Evolutionary conservation across 2,113 vertebrate genomes (phyloP).

Genomic region (Thamnophis sirtalis): DNA sequence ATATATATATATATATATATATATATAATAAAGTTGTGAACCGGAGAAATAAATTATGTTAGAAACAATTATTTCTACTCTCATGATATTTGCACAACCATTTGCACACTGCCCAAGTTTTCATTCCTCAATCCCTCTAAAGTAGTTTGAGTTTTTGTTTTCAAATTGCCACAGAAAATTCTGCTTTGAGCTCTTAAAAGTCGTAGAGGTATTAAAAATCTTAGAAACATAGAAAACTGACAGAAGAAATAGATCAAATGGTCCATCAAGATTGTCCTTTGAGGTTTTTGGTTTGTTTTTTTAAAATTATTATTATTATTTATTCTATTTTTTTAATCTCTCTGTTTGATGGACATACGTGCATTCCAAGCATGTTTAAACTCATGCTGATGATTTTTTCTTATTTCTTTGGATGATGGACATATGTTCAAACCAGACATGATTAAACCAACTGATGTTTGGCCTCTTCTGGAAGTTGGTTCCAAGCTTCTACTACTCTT

Average conservation of each 20-base stretch:
- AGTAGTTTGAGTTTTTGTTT: background rate
- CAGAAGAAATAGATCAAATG: background rate
- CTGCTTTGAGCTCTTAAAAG: background rate
- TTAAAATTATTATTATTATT: background rate
- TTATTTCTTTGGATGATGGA: too few species aligned
- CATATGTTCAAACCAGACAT: background rate
- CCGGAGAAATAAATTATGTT: background rate
- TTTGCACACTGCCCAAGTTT: background rate
- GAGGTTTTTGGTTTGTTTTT: background rate
- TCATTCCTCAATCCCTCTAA: background rate
- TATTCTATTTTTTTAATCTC: background rate
- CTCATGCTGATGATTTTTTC: too few species aligned
- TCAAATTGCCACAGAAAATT: background rate
- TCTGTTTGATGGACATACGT: too few species aligned
- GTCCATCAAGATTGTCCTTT: background rate
- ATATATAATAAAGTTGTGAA: background rate
- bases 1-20: too few species aligned
- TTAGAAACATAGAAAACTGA: background rate
- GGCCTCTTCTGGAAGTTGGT: background rate
- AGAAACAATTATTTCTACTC: background rate
- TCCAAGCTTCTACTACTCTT: background rate
- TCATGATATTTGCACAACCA: background rate
- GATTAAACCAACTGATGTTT: background rate
- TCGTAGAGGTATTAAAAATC: background rate
- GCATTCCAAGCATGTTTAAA: too few species aligned